Evolutionary conservation across 2,113 vertebrate genomes (phyloP), one percentile per base, ranked within the genome.

Genomic region (Neolamprologus toae): DNA sequence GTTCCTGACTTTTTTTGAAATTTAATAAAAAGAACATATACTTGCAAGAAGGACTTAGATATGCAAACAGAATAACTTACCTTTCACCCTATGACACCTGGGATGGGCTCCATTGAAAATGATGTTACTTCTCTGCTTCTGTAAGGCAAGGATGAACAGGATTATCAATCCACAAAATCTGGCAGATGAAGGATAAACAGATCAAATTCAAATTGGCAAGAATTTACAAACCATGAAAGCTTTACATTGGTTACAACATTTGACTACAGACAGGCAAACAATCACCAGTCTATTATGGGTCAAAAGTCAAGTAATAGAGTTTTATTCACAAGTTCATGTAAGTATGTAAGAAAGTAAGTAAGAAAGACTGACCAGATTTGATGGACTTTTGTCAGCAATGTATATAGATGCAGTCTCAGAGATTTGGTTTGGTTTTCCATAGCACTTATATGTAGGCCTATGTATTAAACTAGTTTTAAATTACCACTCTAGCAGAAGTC

Each of bases 1-100:
- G 8, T 10, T 71, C 13, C 3, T 45, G 37, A 6, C 66, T 26
- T 16, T 42, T 66, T 16, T 13, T 5, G 0, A 2, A 23, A 71
- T 42, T 6, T 45, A 26, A 26, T 2, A 73, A 45, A 45, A 73
- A 73, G 3, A 73, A 45, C 26, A 59, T 28, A 59, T 28, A 59
- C 55, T 59, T 59, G 13, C 55, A 9, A 59, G 23, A 59, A 59
- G 8, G 55, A 59, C 55, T 59, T 59, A 59, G 55, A 59, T 59
- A 59, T 59, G 55, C 55, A 59, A 59, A 28, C 26, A 59, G 55
- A 59, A 59, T 1, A 1, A 35, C 59, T 19, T 63, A 47, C 68
- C 21, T 45, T 76, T 47, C 21, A 45, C 68, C 14, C 21, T 11
- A 16, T 45, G 37, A 26, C 68, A 47, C 21, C 21, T 45, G 37